Percentiles rank a stretch among this genome's conserved stretches.
Evolutionary conservation across 2,888 invertebrate genomes (phyloP).

Genomic region (Cheilosia pagana): DNA sequence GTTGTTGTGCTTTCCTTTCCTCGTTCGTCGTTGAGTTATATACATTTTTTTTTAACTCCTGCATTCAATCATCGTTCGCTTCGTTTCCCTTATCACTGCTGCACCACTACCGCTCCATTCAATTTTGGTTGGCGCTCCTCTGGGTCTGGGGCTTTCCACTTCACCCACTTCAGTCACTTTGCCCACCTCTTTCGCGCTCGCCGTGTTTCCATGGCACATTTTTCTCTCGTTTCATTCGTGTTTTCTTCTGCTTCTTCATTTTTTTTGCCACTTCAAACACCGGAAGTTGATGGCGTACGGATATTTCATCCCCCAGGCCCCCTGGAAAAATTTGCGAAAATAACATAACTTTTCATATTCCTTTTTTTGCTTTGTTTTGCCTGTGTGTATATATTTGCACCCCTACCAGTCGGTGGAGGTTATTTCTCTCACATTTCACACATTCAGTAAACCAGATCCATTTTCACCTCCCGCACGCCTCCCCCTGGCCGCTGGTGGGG

Average conservation of each 20-base stretch:
- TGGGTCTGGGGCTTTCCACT: conserved; percentile 14
- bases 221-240: conserved; percentile 27
- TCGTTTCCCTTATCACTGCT: conserved; percentile 71
- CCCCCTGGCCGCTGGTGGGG: conserved; percentile 9
- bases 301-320: conserved; percentile 52
- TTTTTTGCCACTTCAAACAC: conserved; percentile 62
- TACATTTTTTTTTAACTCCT: conserved; percentile 30
- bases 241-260: conserved; percentile 5
- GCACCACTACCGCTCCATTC: conserved; percentile 52
- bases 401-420: conserved; percentile 5
- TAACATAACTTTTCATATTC: conserved; percentile 66
- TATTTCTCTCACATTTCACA: conserved; percentile 59
- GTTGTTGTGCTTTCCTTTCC: conserved; percentile 28
- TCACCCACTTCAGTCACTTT: conserved; percentile 11
- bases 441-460: conserved; percentile 68
- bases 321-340: conserved; percentile 54
- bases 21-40: conserved; percentile 10
- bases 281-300: conserved; percentile 71
- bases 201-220: conserved; percentile 57
- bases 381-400: conserved; percentile 15
- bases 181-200: neutral
- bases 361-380: conserved; percentile 18
- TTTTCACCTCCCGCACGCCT: conserved; percentile 29
- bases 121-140: conserved; percentile 52
- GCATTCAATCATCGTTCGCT: conserved; percentile 71